phyloP scores from a whole-genome alignment of 2,888 invertebrate genomes.

The Tinea pellionella region DNA sequence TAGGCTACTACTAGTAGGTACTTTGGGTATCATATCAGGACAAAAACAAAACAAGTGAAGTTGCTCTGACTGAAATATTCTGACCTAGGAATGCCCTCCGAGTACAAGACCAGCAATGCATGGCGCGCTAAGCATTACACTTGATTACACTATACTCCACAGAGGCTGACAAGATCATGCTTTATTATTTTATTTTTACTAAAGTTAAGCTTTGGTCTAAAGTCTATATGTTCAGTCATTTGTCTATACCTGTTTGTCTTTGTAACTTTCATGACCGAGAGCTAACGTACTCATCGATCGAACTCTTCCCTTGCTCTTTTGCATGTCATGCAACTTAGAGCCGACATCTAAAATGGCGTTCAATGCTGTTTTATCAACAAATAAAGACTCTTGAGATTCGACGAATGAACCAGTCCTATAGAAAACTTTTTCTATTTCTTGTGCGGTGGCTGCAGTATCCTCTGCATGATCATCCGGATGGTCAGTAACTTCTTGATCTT shows the following conservation, averaged over 20 bases:
- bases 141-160: too few relatives aligned
- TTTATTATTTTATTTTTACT: too few relatives aligned
- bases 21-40: too few relatives aligned
- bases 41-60: too few relatives aligned
- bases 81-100: too few relatives aligned
- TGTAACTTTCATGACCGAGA: conserved; percentile 54
- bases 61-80: too few relatives aligned
- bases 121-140: too few relatives aligned
- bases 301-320: conserved; percentile 34
- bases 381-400: conserved; percentile 25
- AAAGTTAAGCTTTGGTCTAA: too few relatives aligned
- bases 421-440: conserved; percentile 27
- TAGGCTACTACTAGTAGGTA: too few relatives aligned
- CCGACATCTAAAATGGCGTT: conserved; percentile 55
- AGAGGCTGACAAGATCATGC: too few relatives aligned
- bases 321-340: conserved; percentile 43
- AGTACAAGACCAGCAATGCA: too few relatives aligned
- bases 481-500: conserved; percentile 22
- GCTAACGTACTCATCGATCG: conserved; percentile 52
- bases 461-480: conserved; percentile 21
- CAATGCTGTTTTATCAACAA: conserved; percentile 48
- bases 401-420: neutral
- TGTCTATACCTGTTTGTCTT: conserved; percentile 55
- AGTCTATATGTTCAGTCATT: too few relatives aligned
- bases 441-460: conserved; percentile 27